Conservation (phyloP, 1,140 invertebrate genomes). For the Cotesia typhae region DNA sequence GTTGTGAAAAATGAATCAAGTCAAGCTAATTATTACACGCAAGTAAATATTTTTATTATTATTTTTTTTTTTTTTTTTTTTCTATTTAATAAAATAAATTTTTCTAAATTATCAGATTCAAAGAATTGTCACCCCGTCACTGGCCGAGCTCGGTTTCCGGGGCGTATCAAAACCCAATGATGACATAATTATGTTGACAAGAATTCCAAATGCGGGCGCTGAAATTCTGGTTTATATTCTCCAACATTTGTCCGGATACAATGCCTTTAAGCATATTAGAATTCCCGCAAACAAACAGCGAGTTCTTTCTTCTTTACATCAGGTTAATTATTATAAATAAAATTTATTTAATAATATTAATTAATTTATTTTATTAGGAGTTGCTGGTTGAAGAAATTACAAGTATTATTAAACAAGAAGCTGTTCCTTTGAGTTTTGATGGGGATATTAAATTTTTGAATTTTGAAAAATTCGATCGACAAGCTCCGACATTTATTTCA, state of each 20-base stretch:
- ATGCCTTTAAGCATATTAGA: conserved; percentile 72
- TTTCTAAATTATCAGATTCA: conserved; percentile 32
- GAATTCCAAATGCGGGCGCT: conserved; percentile 72
- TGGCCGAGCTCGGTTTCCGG: conserved; percentile 63
- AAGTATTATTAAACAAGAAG: conserved; percentile 65
- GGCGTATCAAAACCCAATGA: conserved; percentile 62
- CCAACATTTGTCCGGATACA: conserved; percentile 70
- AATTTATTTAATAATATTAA: conserved; percentile 13
- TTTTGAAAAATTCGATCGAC: conserved; percentile 69
- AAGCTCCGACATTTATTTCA: conserved; percentile 73
- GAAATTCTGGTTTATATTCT: conserved; percentile 73
- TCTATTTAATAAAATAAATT: neutral
- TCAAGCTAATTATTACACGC: no score
- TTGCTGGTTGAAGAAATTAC: conserved; percentile 68
- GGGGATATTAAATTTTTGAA: conserved; percentile 73
- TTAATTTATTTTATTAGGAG: conserved; percentile 59
- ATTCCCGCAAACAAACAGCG: conserved; percentile 62
- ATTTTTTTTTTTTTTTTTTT: conserved; percentile 31
- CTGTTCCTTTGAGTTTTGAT: conserved; percentile 72
- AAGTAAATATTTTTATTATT: no score
- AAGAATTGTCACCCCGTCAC: conserved; percentile 67
- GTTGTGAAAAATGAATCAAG: no score
- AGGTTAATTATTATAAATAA: conserved; percentile 53
- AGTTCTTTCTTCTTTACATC: conserved; percentile 60
- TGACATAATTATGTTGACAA: conserved; percentile 72